Percentiles rank a stretch among this genome's conserved stretches.
phyloP scores from a whole-genome alignment of 2,888 invertebrate genomes.

The Thereva nobilitata region DNA sequence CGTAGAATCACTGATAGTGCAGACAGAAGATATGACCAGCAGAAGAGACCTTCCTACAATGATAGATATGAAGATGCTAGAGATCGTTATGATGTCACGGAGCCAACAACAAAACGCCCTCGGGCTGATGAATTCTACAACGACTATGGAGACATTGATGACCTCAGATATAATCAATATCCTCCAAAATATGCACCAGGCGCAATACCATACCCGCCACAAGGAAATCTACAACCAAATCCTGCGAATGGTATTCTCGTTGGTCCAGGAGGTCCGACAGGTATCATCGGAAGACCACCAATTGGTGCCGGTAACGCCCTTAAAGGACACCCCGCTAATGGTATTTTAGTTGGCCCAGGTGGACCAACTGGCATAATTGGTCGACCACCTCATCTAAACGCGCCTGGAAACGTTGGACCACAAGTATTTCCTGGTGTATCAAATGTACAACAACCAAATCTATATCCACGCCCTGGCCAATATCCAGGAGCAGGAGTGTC shows the following conservation, averaged over 20 bases:
- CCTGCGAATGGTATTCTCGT: conserved; percentile 46
- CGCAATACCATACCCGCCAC: conserved; percentile 8
- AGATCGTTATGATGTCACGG: conserved; percentile 45
- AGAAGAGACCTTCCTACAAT: not conserved
- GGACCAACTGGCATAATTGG: conserved; percentile 63
- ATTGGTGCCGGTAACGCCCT: not conserved
- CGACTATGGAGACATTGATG: conserved; percentile 47
- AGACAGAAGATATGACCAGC: conserved; percentile 10
- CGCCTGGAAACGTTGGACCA: conserved; percentile 34
- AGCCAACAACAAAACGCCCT: conserved; percentile 53
- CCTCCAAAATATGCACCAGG: conserved; percentile 44
- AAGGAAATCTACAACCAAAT: conserved; percentile 26
- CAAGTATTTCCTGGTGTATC: conserved; percentile 36
- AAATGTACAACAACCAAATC: conserved; percentile 3
- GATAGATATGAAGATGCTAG: conserved; percentile 18
- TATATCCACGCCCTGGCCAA: conserved; percentile 12
- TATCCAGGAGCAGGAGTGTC: conserved; percentile 25
- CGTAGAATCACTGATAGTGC: conserved; percentile 16
- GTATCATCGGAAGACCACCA: conserved; percentile 55
- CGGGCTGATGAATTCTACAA: conserved; percentile 43
- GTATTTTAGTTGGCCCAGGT: conserved; percentile 59
- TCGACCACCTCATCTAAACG: conserved; percentile 42
- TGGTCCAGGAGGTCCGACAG: conserved; percentile 61
- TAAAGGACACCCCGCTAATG: conserved; percentile 47
- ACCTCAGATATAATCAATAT: conserved; percentile 50